Conservation (phyloP, 2,797 vertebrate genomes). For the Pygocentrus nattereri region DNA sequence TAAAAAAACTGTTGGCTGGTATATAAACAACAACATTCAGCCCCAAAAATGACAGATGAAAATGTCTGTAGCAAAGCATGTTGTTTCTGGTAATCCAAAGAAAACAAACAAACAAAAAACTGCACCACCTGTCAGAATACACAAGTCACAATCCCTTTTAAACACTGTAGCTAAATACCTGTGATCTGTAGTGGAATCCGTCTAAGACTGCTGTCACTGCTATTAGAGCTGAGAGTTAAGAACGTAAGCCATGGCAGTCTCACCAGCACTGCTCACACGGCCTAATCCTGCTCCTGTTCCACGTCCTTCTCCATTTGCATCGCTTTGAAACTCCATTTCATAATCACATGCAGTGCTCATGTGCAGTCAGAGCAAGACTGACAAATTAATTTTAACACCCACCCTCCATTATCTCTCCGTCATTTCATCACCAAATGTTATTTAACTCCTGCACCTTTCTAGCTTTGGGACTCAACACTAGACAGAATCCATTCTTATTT, state of each 20-base stretch:
- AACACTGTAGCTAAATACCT: slow-evolving; percentile 75
- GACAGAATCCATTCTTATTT: not conserved
- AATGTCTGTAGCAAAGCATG: not conserved
- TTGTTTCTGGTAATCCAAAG: slow-evolving; percentile 18
- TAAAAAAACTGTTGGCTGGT: not conserved
- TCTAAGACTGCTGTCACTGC: slow-evolving; percentile 73
- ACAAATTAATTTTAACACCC: slow-evolving; percentile 36
- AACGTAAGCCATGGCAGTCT: slow-evolving; percentile 66
- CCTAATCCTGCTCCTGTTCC: slow-evolving; percentile 66
- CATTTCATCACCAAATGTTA: slow-evolving; percentile 17
- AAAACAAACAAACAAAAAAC: slow-evolving; percentile 1
- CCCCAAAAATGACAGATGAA: not conserved
- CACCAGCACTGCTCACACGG: slow-evolving; percentile 67
- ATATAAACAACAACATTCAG: not conserved
- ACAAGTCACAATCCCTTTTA: slow-evolving; percentile 64
- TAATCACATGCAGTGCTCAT: slow-evolving; percentile 28
- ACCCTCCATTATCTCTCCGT: slow-evolving; percentile 2
- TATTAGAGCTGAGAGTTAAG: slow-evolving; percentile 73
- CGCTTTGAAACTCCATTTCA: slow-evolving; percentile 48
- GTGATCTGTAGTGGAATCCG: slow-evolving; percentile 75
- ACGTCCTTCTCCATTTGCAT: slow-evolving; percentile 52
- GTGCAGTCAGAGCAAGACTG: slow-evolving; percentile 6
- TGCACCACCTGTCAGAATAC: slow-evolving; percentile 9
- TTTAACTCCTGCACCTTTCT: not conserved
- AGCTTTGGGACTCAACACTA: slow-evolving; percentile 6